Evolutionary conservation across 1,140 invertebrate genomes (phyloP), one percentile per base, ranked within the genome.

Genomic region (Forficula auricularia): DNA sequence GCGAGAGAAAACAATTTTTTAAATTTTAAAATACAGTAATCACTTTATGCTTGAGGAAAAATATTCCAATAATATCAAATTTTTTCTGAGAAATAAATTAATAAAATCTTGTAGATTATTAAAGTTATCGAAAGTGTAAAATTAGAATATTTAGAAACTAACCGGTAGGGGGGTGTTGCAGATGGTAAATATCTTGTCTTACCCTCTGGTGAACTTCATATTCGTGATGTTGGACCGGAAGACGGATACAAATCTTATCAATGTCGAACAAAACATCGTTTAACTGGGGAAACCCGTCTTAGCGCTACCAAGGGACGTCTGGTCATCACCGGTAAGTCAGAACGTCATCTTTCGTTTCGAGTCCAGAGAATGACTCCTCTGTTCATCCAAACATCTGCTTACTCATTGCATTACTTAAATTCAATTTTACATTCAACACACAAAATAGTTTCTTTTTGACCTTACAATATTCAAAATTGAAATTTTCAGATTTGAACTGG

Each of bases 201-300:
- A 44, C 88, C 87, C 48, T 89, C 85, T 54, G 88, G 88, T 47
- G 88, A 92, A 67, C 69, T 92, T 38, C 88, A 92, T 59, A 92
- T 92, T 55, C 74, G 82, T 54, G 86, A 91, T 64, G 88, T 91
- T 40, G 84, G 82, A 60, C 83, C 83, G 47, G 86, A 89, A 60
- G 88, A 92, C 63, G 86, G 87, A 45, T 88, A 87, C 62, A 91
- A 91, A 63, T 83, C 79, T 45, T 92, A 88, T 57, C 85, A 90
- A 59, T 97, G 91, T 62, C 73, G 87, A 52, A 95, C 89, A 33
- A 86, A 87, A 58, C 90, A 95, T 62, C 73, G 87, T 51, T 71
- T 95, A 27, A 91, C 90, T 52, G 85, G 86, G 52, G 88, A 94
- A 69, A 90, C 87, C 47, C 72, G 87, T 59, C 68, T 90, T 45